Conservation (phyloP, 2,113 vertebrate genomes). For the Microcebus griseorufus region DNA sequence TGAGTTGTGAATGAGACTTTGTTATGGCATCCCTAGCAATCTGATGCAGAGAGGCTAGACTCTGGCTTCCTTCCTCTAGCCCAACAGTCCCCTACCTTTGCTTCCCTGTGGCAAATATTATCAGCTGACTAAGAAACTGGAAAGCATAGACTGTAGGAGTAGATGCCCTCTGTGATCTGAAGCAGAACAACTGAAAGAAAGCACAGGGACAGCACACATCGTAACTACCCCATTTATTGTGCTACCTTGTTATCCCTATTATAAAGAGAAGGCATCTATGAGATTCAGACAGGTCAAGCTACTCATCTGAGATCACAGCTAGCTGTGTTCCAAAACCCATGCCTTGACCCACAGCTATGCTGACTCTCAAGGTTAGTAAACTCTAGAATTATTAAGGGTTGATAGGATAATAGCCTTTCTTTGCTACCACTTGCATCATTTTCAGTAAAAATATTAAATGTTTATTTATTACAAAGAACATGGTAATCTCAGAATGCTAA, state of each 20-base stretch:
- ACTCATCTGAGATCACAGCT: background rate
- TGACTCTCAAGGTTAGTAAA: background rate
- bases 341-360: background rate
- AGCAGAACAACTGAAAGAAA: background rate
- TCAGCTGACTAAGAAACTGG: background rate
- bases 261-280: background rate
- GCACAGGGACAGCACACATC: accelerated
- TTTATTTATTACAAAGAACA: background rate
- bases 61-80: background rate
- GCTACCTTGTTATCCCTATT: background rate
- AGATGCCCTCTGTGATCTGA: background rate
- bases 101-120: accelerated
- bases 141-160: background rate
- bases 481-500: background rate
- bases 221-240: background rate
- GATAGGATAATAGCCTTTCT: background rate
- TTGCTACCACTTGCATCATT: background rate
- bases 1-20: background rate
- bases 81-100: accelerated
- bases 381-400: too few relatives aligned
- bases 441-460: background rate
- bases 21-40: background rate
- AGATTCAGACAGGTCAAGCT: background rate
- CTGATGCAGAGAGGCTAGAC: background rate
- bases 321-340: background rate